Evolutionary conservation across 2,797 vertebrate genomes (phyloP), one percentile per base, ranked within the genome.

Genomic region (Alcedo quadribrachys): DNA sequence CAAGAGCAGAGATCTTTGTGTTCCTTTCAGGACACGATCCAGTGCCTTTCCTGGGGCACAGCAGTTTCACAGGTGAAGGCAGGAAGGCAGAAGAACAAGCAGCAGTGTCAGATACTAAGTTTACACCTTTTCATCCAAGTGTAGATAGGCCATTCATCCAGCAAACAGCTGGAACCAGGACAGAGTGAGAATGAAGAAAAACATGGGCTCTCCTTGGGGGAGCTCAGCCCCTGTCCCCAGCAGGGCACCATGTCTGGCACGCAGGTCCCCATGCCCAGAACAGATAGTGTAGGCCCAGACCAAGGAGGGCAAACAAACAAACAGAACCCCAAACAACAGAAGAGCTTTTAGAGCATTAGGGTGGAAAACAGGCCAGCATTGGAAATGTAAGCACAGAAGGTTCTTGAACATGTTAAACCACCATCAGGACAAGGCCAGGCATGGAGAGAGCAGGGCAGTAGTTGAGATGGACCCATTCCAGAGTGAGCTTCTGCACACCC

Each of bases 11-110:
- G 55, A 70, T 74, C 19, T 65, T 83, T 2, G 0, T 1, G 3
- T 85, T 87, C 85, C 53, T 77, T 77, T 74, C 76, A 80, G 71
- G 66, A 70, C 8, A 5, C 2, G 8, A 69, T 61, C 63, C n/a
- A 46, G 62, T 2, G 1, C 32, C 57, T 57, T 84, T 81, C 50
- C 20, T 46, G 33, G 32, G 74, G 69, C 45, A 67, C 20, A 61
- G 53, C 65, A 30, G 32, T 67, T 89, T 81, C 50, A 67, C 28
- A 50, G 33, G 42, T 27, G 54, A 85, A 81, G 75, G 65, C 61
- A 94, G 76, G 76, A 21, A 89, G 45, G 68, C 69, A 92, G 57
- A 85, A 81, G 54, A 89, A 62, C 57, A 67, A 74, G 85, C 76
- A 89, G 50, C 66, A 53, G 11, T 4, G 6, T 70, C 84, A 70